Evolutionary conservation across 2,888 invertebrate genomes (phyloP), one percentile per base, ranked within the genome.

Genomic region (Kuschelorhynchus macadamiae): DNA sequence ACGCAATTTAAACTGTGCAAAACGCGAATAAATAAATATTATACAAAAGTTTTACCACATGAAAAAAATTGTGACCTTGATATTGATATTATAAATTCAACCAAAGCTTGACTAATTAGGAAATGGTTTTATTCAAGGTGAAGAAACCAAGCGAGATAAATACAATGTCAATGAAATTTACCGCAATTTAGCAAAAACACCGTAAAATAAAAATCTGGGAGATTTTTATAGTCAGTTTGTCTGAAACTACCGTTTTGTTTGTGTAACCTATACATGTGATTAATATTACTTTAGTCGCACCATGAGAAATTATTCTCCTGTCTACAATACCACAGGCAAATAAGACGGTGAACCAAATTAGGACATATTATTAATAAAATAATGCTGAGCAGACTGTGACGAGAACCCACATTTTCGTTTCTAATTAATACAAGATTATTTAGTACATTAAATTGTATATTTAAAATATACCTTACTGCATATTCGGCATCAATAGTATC

Each of bases 31-130:
- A 46, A 47, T 39, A 62, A 33, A 21, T 30, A 64, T 46, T 21
- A 49, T 42, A 33, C 32, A 20, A 36, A 53, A 16, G 20, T 56
- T 42, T 42, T 56, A 16, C 9, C 44, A 30, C 42, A n/a, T n/a
- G n/a, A 55, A 55, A 68, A 60, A 64, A 53, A 18, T 41, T 18
- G 21, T 49, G 66, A 56, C 70, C 70, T 66, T 70, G 70, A 61
- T 70, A 65, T 66, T 70, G 70, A 62, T 70, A 70, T 70, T 70
- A 70, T 55, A 70, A 65, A 70, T 70, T 70, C 70, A 62, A 70
- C 53, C 57, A 66, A 70, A 66, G 70, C 70, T 66, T 56, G 70
- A 70, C 70, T 70, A 70, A 70, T 70, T 70, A 70, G 66, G 53
- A 70, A 70, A 70, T 70, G 61, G 62, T 42, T 70, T 66, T 70